Evolutionary conservation across 2,888 invertebrate genomes (phyloP).

Genomic region (Sminthurides aquaticus): DNA sequence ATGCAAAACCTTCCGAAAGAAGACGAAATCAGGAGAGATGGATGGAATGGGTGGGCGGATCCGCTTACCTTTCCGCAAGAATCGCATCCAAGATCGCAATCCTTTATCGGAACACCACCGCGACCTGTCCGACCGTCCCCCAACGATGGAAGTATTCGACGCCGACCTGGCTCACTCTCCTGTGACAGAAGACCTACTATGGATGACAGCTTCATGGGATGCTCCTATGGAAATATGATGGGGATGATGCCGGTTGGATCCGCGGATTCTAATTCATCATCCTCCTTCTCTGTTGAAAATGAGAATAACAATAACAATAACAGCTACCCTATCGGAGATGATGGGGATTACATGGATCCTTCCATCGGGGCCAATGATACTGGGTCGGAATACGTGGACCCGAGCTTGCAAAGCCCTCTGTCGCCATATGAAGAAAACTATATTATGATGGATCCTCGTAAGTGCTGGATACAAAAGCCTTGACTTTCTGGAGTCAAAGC

Average conservation of each 20-base stretch:
- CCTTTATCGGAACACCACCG: slow-evolving; percentile 3
- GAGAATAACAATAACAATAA: slow-evolving; percentile 39
- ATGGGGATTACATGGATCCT: slow-evolving; percentile 30
- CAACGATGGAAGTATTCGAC: background rate
- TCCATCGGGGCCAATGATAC: background rate
- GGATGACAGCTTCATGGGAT: slow-evolving; percentile 1
- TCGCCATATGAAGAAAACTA: slow-evolving; percentile 51
- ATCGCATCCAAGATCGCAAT: background rate
- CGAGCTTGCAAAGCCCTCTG: slow-evolving; percentile 53
- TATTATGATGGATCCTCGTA: slow-evolving; percentile 54
- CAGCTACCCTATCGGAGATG: slow-evolving; percentile 17
- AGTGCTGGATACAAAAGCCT: slow-evolving; percentile 7
- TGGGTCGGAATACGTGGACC: slow-evolving; percentile 43
- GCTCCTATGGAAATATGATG: background rate
- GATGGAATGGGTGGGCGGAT: slow-evolving; percentile 27
- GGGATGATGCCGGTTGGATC: slow-evolving; percentile 9
- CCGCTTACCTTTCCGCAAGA: slow-evolving; percentile 13
- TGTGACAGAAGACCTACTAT: background rate
- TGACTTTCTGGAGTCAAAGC: slow-evolving; percentile 4
- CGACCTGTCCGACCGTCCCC: background rate
- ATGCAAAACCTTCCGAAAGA: slow-evolving; percentile 43
- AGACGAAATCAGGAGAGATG: slow-evolving; percentile 34
- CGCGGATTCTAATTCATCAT: slow-evolving; percentile 37
- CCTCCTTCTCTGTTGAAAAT: slow-evolving; percentile 38
- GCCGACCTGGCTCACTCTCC: background rate